phyloP scores from a whole-genome alignment of 1,140 invertebrate species.

The Patella vulgata region DNA sequence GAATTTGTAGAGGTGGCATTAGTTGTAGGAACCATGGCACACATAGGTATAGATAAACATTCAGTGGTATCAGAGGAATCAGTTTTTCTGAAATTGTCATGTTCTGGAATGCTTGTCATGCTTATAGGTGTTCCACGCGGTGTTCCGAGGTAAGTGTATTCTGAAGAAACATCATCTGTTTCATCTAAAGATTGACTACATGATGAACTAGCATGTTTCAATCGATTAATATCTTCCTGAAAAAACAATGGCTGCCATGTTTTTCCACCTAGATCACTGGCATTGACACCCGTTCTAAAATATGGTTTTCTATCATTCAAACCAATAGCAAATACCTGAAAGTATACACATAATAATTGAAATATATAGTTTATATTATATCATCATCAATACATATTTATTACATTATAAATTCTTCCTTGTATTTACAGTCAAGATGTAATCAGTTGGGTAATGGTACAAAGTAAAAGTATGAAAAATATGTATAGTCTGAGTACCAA shows the following conservation, averaged over 20 bases:
- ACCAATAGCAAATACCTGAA: slow-evolving; percentile 73
- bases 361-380: slow-evolving; percentile 1
- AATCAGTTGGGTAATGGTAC: no score
- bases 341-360: slow-evolving; percentile 5
- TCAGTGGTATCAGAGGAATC: no score
- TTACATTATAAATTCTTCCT: not conserved
- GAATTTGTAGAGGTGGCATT: no score
- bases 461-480: no score
- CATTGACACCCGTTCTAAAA: slow-evolving; percentile 80
- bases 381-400: not conserved
- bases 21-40: no score
- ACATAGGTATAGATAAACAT: no score
- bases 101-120: slow-evolving; percentile 5
- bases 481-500: no score
- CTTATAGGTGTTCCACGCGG: slow-evolving; percentile 6
- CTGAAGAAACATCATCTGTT: not conserved
- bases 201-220: slow-evolving; percentile 1
- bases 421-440: no score
- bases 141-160: not conserved
- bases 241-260: slow-evolving; percentile 75
- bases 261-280: slow-evolving; percentile 84
- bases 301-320: slow-evolving; percentile 78
- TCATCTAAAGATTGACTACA: slow-evolving; percentile 14
- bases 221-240: slow-evolving; percentile 9
- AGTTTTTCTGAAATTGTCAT: no score